A percentile compares a stretch with the other conserved stretches of the same genome.
phyloP scores from a whole-genome alignment of 64 coral and sea anemone genomes.

The Montipora sp. region DNA sequence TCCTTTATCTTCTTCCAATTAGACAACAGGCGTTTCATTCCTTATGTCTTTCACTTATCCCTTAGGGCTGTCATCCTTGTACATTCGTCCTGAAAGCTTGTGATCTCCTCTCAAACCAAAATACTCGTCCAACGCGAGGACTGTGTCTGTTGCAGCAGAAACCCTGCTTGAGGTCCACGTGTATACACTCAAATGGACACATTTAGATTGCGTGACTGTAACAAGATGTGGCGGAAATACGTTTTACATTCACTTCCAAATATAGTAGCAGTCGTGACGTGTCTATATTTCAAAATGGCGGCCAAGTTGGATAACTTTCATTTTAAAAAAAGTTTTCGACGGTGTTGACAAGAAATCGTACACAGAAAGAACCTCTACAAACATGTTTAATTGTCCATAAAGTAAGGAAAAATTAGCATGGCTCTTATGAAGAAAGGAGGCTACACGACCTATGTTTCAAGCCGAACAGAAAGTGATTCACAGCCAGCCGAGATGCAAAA shows the following conservation, averaged over 20 bases:
- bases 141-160: too few species aligned
- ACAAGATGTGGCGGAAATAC: neutral
- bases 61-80: too few species aligned
- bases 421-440: constrained; percentile 60
- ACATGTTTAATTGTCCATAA: constrained; percentile 1
- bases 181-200: too few species aligned
- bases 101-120: too few species aligned
- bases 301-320: neutral
- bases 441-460: constrained; percentile 62
- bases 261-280: constrained; percentile 46
- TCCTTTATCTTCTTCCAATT: too few species aligned
- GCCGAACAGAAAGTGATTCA: constrained; percentile 32
- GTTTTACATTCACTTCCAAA: constrained; percentile 22
- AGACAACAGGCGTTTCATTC: too few species aligned
- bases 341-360: neutral
- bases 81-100: too few species aligned
- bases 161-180: too few species aligned
- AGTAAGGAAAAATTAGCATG: constrained; percentile 27
- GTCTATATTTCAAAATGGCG: constrained; percentile 40
- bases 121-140: too few species aligned
- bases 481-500: constrained; percentile 59
- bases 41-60: too few species aligned
- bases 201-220: neutral
- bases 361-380: neutral
- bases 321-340: neutral